Base-by-base conservation (phyloP, 2,888 invertebrate species). In the Darwinula stevensoni region DNA sequence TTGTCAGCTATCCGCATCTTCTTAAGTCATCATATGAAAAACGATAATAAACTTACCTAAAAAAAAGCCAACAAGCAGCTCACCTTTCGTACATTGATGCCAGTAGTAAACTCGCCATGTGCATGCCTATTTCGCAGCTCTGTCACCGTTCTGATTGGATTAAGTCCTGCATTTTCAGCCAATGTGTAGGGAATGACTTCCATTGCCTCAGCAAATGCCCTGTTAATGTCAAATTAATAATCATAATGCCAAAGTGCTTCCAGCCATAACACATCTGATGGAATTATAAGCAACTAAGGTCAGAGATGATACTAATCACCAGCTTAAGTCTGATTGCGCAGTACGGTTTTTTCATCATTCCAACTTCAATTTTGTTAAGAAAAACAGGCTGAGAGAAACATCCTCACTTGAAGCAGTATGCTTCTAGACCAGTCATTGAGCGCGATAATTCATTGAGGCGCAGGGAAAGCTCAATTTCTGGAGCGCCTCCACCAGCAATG, bases 401-500 rank as follows among this genome's bases (percentile, higher is more conserved):
- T 11, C 15, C 34, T 36, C 36, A 47, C 48, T 61, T 53, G 52
- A 86, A 67, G 48, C 91, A 91, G 52, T 94, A 91, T 36, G 86
- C 78, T 49, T 86, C 82, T 31, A 86, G 73, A 33, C 91, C 94
- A 32, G 71, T 67, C 26, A 82, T 62, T 2, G 70, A 66, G 44
- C 82, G 67, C 1, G 91, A 69, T 38, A 69, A 60, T 14, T 72
- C 66, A 4, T 72, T 68, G 33, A 97, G 57, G 36, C 68, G 67
- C 17, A 86, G 57, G 0, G 88, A 73, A 37, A 94, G 61, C 49
- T 91, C 86, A 38, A 82, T 88, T 58, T 97, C 97, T 3, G 94
- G 88, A 11, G 91, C 86, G 29, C 94, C 97, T 31, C 94, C 97
- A 36, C 97, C 97, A 33, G 86, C 73, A 50, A 91, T 68, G 42